Base-by-base conservation (phyloP, 2,888 invertebrate species). In the Catocala fraxini region DNA sequence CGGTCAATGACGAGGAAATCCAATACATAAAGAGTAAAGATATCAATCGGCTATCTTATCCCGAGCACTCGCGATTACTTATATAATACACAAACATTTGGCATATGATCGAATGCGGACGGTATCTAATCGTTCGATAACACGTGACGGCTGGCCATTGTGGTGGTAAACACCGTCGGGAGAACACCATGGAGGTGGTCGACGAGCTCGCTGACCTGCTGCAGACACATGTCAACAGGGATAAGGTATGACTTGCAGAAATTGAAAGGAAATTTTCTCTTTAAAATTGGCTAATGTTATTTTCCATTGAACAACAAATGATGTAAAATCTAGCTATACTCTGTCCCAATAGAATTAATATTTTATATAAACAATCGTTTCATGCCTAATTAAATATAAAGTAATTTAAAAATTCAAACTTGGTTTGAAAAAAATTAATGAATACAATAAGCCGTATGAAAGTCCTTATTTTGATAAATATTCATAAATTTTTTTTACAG, bases 211-310 rank as follows among this genome's bases (percentile, higher is more conserved):
- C 96, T 85, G 95, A 96, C 71, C 94, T 97, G 80, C 89, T 98
- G 74, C 97, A 97, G 71, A 95, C 95, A 0, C 97, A 98, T 82
- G 95, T 95, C 66, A 98, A 97, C 43, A 95, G 98, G 75, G 98
- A 98, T 93, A 97, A 97, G 95, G 96, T 96, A 90, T 84, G 77
- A 11, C 2, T 10, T 13, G 9, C 9, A 9, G 35, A 7, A 7
- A 7, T 39, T 39, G 9, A 7, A 39, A 3, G 25, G 1, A 25
- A 1, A 25, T 25, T 15, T 2, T 25, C 4, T 25, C 25, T 25
- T 25, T 25, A 25, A 25, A 25, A 25, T 25, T 25, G 4, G 25
- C 0, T 25, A 25, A 25, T 25, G 25, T 25, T 25, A 3, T 25
- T 25, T 25, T 25, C 3, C 4, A 25, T 25, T 25, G 25, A 25